Evolutionary conservation across 2,888 invertebrate genomes (phyloP).

Genomic region (Biston stratarius): DNA sequence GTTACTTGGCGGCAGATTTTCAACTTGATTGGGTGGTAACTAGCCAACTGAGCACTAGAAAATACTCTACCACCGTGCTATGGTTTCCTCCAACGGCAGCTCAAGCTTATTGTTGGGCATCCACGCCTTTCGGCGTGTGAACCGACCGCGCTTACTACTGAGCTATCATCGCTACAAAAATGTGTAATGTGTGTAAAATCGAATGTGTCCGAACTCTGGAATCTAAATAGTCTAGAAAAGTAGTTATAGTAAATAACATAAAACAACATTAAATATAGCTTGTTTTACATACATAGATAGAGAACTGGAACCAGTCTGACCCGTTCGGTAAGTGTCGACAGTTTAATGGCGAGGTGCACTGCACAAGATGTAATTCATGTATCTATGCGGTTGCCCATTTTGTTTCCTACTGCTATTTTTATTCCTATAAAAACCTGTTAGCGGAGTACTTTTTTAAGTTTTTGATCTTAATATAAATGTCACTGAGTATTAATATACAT

Average conservation of each 20-base stretch:
- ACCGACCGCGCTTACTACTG: too few relatives aligned
- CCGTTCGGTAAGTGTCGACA: constrained; percentile 10
- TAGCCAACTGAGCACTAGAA: too few relatives aligned
- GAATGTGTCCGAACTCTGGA: too few relatives aligned
- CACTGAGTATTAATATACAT: too few relatives aligned
- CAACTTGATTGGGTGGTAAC: too few relatives aligned
- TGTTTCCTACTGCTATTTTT: neutral
- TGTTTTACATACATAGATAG: neutral
- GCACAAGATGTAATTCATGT: constrained; percentile 17
- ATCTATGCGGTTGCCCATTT: neutral
- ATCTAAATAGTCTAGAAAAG: neutral
- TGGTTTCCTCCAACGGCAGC: too few relatives aligned
- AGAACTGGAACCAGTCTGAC: constrained; percentile 6
- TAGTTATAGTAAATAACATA: neutral
- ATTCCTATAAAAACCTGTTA: neutral
- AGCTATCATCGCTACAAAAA: too few relatives aligned
- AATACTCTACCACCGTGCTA: too few relatives aligned
- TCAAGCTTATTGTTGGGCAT: too few relatives aligned
- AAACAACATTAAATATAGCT: neutral
- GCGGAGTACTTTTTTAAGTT: neutral
- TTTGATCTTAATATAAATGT: neutral
- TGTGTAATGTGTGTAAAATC: too few relatives aligned
- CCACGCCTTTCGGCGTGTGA: too few relatives aligned
- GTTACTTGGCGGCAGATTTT: too few relatives aligned
- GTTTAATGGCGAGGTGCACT: neutral